These are phyloP conservation scores for Cheumatopsyche charites DNA, from an alignment of 1,140 invertebrate genomes.

Conservation along the genomic window DNA sequence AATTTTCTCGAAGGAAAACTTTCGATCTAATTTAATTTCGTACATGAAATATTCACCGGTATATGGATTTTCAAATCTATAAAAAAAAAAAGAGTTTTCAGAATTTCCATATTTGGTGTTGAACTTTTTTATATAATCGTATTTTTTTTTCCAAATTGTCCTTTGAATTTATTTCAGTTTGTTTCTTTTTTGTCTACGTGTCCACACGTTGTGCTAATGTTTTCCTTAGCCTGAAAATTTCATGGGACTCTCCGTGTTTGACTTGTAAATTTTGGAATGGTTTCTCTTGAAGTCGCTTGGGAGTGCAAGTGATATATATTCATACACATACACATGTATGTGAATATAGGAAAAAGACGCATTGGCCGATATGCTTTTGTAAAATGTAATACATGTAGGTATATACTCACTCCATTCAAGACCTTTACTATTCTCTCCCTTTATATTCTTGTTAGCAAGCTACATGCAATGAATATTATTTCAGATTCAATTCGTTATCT, in stretches of 20 bases:
- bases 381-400: too few species aligned
- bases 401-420: not conserved
- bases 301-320: not conserved
- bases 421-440: not conserved
- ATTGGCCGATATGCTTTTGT: too few species aligned
- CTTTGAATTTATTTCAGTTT: conserved; percentile 28
- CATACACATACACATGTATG: too few species aligned
- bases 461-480: too few species aligned
- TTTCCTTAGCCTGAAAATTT: conserved; percentile 23
- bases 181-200: not conserved
- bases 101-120: too few species aligned
- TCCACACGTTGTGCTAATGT: conserved; percentile 5
- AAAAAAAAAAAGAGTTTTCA: not conserved
- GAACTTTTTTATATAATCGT: conserved; percentile 18
- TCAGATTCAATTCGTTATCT: too few species aligned
- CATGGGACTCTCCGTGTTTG: conserved; percentile 24
- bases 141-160: conserved; percentile 20
- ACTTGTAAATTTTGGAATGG: conserved; percentile 32
- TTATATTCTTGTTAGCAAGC: too few species aligned
- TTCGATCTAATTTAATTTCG: conserved; percentile 6
- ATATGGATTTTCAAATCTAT: not conserved
- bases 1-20: conserved; percentile 2
- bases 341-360: too few species aligned
- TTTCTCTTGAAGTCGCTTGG: not conserved
- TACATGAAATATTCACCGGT: not conserved